Conservation (phyloP, 1,140 invertebrate genomes). For the Drosophila kikkawai region DNA sequence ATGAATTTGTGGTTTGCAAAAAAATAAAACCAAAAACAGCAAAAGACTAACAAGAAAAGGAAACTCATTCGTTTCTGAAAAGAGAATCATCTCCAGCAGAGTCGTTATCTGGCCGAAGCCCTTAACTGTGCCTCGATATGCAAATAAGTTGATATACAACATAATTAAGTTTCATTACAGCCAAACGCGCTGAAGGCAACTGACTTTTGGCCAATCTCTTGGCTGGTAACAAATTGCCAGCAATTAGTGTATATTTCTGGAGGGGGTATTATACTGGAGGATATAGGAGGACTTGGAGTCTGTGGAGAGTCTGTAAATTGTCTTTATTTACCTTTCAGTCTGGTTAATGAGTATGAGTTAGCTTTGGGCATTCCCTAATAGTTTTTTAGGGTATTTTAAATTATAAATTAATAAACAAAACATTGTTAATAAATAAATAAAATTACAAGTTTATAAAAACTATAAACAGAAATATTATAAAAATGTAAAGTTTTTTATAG, state of each 20-base stretch:
- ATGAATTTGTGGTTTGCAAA: constrained; percentile 53
- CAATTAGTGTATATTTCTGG: constrained; percentile 60
- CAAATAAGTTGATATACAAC: constrained; percentile 78
- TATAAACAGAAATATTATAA: not conserved
- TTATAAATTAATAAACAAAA: not conserved
- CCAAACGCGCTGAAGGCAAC: constrained; percentile 53
- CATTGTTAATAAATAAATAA: not conserved
- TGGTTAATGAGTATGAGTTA: not conserved
- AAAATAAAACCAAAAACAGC: constrained; percentile 8
- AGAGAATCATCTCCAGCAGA: constrained; percentile 26
- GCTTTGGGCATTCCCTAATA: not conserved
- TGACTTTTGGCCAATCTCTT: constrained; percentile 33
- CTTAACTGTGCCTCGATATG: constrained; percentile 71
- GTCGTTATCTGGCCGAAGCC: constrained; percentile 33
- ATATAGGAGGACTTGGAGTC: not conserved
- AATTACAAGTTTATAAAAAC: too few species aligned
- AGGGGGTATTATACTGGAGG: constrained; percentile 4
- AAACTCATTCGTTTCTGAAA: constrained; percentile 26
- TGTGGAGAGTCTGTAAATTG: not conserved
- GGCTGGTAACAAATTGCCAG: constrained; percentile 74
- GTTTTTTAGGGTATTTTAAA: not conserved
- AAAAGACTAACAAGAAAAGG: constrained; percentile 48
- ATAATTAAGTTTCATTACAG: constrained; percentile 81
- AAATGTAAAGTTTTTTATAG: too few species aligned
- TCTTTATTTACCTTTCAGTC: not conserved